phyloP scores from a whole-genome alignment of 2,113 vertebrate species.

The Entelurus aequoreus region DNA sequence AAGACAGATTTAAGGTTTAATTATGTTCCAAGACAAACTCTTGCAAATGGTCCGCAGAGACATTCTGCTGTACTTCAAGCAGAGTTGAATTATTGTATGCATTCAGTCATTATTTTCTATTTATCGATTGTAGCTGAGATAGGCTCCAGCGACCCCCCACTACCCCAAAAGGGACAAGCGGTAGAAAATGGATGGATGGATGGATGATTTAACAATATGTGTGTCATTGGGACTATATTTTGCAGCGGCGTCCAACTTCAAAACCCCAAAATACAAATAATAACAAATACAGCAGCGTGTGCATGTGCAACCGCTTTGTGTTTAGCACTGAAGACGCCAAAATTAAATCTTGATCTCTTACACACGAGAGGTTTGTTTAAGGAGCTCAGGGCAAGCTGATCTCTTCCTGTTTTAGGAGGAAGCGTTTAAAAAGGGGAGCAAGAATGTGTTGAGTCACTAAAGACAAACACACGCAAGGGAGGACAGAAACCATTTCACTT shows the following conservation, averaged over 20 bases:
- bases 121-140: no score
- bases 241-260: background rate
- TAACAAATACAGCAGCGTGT: no score
- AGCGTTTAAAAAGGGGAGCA: constrained; percentile 14
- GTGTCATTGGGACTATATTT: background rate
- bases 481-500: background rate
- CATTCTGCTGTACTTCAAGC: background rate
- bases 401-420: constrained; percentile 29
- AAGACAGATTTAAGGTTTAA: constrained; percentile 58
- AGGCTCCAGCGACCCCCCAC: no score
- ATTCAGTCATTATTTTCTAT: background rate
- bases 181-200: no score
- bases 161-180: no score
- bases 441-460: constrained; percentile 20
- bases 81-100: background rate
- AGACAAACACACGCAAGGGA: constrained; percentile 14
- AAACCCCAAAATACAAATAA: no score
- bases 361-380: constrained; percentile 21
- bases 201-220: background rate
- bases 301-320: no score
- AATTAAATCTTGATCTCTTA: constrained; percentile 13
- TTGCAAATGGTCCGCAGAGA: constrained; percentile 31
- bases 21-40: constrained; percentile 34
- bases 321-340: background rate
- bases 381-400: constrained; percentile 31